Base-by-base conservation (phyloP, 2,797 vertebrate genomes). In the Chaunax sp. region DNA sequence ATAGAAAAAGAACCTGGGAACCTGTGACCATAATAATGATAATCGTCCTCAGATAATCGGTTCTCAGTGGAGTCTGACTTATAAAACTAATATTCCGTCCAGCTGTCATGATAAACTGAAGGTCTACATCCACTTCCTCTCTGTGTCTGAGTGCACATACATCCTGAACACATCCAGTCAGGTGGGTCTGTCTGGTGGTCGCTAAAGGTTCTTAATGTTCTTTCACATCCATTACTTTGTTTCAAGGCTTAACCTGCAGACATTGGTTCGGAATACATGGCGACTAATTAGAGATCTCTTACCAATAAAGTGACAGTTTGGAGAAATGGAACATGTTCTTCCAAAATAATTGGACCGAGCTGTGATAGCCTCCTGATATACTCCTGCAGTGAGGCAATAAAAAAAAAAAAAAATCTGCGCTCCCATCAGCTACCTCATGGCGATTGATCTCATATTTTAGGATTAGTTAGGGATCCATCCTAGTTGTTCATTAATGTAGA, bases 251-350 rank as follows among this genome's bases (percentile, higher is more conserved):
- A 57, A 63, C 56, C n/a, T n/a, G n/a, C n/a, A n/a, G n/a, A n/a
- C n/a, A n/a, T n/a, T n/a, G 50, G 20, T 58, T 25, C 5, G 65
- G 67, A 65, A 84, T 79, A 78, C 22, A 56, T 5, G 10, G 59
- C 43, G 49, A 15, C 77, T 86, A 90, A 91, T 91, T 86, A 83
- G 81, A 58, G 58, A 66, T 78, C 77, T 71, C 66, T 51, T 35
- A 30, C 64, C 75, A 85, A 78, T 84, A 65, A 68, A 81, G 68
- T 64, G 64, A 79, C 81, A 73, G 57, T 23, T 23, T 56, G 43
- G 61, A 75, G 72, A 69, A 71, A 81, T 57, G 69, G 61, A 76
- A 76, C 45, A 67, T 68, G 75, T 78, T 72, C 69, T 43, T 73
- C 45, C 38, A 35, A 78, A 84, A 83, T 88, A 88, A 85, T 85